Percentiles rank a stretch among this genome's conserved stretches.
Conservation (phyloP, 2,797 vertebrate species). For the Acanthurus tractus region DNA sequence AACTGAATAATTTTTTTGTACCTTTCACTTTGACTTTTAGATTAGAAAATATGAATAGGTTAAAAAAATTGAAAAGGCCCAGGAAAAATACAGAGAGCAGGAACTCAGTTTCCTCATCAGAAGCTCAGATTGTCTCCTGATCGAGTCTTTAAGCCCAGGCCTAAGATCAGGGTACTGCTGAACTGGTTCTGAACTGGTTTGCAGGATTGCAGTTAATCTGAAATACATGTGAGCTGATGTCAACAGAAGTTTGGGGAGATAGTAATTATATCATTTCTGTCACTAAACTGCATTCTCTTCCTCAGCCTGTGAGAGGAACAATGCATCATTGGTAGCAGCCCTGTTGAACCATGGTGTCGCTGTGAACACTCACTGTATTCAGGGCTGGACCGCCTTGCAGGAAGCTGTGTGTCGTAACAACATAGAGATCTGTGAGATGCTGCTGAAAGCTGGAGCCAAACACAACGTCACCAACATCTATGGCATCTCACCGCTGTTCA, state of each 20-base stretch:
- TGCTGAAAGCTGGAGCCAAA: slow-evolving; percentile 92
- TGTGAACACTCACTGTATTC: slow-evolving; percentile 89
- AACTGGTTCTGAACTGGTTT: too few species aligned
- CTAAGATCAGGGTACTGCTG: too few species aligned
- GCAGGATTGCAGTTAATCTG: too few species aligned
- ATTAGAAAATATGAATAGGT: too few species aligned
- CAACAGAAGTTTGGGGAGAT: background rate
- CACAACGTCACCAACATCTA: slow-evolving; percentile 87
- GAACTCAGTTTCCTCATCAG: too few species aligned
- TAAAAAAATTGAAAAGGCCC: too few species aligned
- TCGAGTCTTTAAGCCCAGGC: too few species aligned
- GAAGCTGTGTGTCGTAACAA: slow-evolving; percentile 89
- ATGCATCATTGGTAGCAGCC: slow-evolving; percentile 81
- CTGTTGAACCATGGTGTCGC: slow-evolving; percentile 85
- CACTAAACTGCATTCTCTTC: background rate
- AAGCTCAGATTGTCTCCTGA: too few species aligned
- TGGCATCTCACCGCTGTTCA: slow-evolving; percentile 92
- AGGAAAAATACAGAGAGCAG: too few species aligned
- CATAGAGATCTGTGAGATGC: slow-evolving; percentile 91
- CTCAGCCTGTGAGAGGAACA: slow-evolving; percentile 92
- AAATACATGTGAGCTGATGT: too few species aligned
- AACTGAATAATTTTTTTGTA: too few species aligned
- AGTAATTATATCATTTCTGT: background rate
- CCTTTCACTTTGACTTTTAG: too few species aligned
- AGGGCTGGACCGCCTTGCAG: slow-evolving; percentile 93